A percentile compares a stretch with the other conserved stretches of the same genome.
Conservation (phyloP, 1,140 invertebrate genomes). For the Globodera rostochiensis region DNA sequence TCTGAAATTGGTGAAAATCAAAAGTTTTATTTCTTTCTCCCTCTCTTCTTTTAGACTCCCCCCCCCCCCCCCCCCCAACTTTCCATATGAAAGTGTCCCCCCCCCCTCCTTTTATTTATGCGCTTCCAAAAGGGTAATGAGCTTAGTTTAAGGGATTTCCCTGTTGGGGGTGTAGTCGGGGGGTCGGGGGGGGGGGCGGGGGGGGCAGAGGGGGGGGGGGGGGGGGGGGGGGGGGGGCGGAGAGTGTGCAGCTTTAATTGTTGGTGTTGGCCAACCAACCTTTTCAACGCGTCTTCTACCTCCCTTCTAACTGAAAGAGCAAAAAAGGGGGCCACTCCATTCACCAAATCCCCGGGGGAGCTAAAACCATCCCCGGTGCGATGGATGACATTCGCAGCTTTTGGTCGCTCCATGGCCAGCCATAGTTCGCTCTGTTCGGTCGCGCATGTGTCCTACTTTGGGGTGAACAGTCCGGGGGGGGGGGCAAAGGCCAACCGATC, state of each 20-base stretch:
- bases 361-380: too few relatives aligned
- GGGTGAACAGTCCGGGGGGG: neutral
- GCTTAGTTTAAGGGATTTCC: neutral
- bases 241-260: neutral
- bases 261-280: neutral
- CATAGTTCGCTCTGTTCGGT: neutral
- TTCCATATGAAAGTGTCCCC: neutral
- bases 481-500: neutral
- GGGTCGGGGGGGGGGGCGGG: neutral
- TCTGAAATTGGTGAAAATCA: too few relatives aligned
- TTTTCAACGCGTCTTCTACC: neutral
- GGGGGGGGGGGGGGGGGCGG: too few relatives aligned
- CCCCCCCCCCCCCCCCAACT: too few relatives aligned
- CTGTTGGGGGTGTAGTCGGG: neutral
- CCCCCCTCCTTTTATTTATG: neutral
- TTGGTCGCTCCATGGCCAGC: neutral
- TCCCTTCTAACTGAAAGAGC: neutral
- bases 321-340: neutral
- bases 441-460: neutral
- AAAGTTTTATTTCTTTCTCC: too few relatives aligned
- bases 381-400: neutral
- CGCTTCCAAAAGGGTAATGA: neutral
- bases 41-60: too few relatives aligned
- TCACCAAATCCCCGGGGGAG: neutral
- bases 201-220: too few relatives aligned